Percentiles rank a stretch among this genome's conserved stretches.
Evolutionary conservation across 2,113 vertebrate genomes (phyloP).

Genomic region (Rattus rattus): DNA sequence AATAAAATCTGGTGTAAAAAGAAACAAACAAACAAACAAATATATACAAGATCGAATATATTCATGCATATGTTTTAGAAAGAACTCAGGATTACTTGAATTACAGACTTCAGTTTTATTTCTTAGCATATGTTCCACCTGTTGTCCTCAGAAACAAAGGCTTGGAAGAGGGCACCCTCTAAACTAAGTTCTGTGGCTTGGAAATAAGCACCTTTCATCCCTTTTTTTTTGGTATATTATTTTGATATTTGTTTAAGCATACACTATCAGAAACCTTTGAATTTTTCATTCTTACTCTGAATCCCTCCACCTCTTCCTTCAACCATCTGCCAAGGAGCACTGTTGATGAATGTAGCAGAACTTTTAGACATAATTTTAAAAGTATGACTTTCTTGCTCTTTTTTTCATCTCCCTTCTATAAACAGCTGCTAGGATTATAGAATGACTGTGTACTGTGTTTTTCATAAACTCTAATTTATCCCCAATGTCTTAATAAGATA

Average conservation of each 20-base stretch:
- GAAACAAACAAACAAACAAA: no score
- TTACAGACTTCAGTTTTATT: neutral
- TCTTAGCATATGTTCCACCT: no score
- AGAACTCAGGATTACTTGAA: neutral
- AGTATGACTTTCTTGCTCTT: neutral
- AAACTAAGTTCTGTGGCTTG: neutral
- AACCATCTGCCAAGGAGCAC: neutral
- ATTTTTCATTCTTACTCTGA: neutral
- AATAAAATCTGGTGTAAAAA: no score
- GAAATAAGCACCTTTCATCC: neutral
- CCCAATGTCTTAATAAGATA: neutral
- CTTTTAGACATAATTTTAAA: neutral
- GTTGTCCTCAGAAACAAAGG: neutral
- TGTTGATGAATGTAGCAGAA: neutral
- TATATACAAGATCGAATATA: neutral
- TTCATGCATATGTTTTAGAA: neutral
- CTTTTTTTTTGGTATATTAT: neutral
- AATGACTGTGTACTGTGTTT: neutral
- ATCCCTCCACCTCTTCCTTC: neutral
- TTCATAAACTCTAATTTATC: neutral
- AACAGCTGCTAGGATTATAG: neutral
- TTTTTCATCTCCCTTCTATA: neutral
- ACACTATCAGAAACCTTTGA: neutral
- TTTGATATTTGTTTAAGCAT: neutral
- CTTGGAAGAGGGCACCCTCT: neutral